A percentile compares a stretch with the other conserved stretches of the same genome.
Conservation (phyloP, 2,888 invertebrate genomes). For the Tortrix viridana region DNA sequence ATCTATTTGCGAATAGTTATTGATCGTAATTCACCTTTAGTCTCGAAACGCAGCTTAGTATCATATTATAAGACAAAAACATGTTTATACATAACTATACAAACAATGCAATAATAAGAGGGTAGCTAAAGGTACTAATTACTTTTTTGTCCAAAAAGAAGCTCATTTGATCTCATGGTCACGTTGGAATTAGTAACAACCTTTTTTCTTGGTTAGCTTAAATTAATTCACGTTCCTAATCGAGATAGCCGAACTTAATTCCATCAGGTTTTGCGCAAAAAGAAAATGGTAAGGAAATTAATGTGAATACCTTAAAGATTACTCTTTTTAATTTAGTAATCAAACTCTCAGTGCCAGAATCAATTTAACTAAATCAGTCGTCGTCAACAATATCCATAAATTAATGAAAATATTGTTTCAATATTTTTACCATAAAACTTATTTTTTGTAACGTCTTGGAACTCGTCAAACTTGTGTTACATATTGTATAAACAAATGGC, state of each 20-base stretch:
- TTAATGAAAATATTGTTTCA: background rate
- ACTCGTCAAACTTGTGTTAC: constrained; percentile 39
- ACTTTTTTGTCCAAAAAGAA: constrained; percentile 48
- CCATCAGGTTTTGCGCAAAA: constrained; percentile 42
- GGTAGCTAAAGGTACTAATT: constrained; percentile 47
- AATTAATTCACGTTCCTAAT: constrained; percentile 55
- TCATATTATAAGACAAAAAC: background rate
- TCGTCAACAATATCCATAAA: background rate
- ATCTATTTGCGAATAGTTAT: too few species aligned
- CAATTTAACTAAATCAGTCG: background rate
- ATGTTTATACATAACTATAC: constrained; percentile 3
- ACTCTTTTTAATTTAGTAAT: background rate
- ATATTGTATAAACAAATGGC: constrained; percentile 42
- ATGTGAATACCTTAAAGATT: background rate
- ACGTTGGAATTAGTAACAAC: constrained; percentile 53
- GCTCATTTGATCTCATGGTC: constrained; percentile 52
- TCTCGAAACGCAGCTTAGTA: too few species aligned
- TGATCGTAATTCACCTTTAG: too few species aligned
- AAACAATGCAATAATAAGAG: constrained; percentile 48
- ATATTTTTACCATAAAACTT: too few species aligned
- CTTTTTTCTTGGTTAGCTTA: constrained; percentile 54
- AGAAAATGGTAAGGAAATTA: background rate
- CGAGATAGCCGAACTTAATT: constrained; percentile 46
- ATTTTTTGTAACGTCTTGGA: background rate
- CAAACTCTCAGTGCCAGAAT: background rate